Percentiles rank a stretch among this genome's conserved stretches.
phyloP scores from a whole-genome alignment of 2,797 vertebrate species.

The Squalus acanthias region DNA sequence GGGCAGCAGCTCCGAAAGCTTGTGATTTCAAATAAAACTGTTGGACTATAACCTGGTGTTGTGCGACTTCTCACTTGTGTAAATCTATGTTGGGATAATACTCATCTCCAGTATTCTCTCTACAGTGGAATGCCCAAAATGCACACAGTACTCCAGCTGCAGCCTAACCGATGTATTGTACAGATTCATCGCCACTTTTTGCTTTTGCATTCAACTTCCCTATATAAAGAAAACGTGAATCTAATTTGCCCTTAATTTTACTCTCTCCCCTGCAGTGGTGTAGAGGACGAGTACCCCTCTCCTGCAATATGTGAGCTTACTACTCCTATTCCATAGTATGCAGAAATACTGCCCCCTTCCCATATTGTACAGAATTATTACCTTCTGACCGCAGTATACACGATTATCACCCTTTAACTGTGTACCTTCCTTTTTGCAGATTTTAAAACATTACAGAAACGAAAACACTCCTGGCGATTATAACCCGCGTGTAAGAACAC shows the following conservation, averaged over 20 bases:
- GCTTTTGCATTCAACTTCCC: not conserved
- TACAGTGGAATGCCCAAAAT: not conserved
- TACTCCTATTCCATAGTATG: not conserved
- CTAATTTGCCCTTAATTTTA: not conserved
- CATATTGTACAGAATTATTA: not conserved
- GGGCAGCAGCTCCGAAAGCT: too few species aligned
- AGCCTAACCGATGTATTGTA: not conserved
- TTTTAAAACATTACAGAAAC: not conserved
- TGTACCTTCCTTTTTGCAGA: not conserved
- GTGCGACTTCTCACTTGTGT: too few species aligned
- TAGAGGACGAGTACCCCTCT: not conserved
- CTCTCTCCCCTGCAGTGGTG: not conserved
- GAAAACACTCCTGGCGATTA: not conserved
- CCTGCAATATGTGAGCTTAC: not conserved
- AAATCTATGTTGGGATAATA: too few species aligned
- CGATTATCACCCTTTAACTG: not conserved
- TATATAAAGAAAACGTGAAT: not conserved
- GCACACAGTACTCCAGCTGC: not conserved
- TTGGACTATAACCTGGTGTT: too few species aligned
- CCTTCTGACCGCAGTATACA: not conserved
- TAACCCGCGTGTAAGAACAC: not conserved
- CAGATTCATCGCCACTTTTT: not conserved
- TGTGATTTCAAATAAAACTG: too few species aligned
- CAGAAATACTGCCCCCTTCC: not conserved
- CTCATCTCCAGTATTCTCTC: not conserved